phyloP scores from a whole-genome alignment of 53 echinoderm and acorn worm genomes.

The Zoroaster sp. region DNA sequence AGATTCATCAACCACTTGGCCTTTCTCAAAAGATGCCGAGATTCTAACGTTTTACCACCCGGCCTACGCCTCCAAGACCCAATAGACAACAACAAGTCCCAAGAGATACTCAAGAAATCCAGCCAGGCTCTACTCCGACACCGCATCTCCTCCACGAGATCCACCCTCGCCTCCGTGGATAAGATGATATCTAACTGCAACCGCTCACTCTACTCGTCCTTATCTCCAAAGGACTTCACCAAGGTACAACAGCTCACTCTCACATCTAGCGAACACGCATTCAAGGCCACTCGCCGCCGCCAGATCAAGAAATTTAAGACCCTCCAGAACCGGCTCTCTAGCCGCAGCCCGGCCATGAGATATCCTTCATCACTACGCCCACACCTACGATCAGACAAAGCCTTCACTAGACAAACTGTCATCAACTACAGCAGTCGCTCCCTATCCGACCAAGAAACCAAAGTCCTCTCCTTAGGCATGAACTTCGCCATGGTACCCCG shows the following conservation, averaged over 20 bases:
- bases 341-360: not conserved
- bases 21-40: no score
- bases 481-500: not conserved
- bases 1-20: no score
- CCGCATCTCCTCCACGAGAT: not conserved
- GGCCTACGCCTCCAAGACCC: conserved; percentile 12
- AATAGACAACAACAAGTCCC: not conserved
- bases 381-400: not conserved
- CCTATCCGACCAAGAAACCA: not conserved
- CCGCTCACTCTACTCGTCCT: not conserved
- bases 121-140: not conserved
- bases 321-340: not conserved
- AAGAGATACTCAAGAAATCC: not conserved
- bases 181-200: not conserved
- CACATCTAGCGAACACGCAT: not conserved
- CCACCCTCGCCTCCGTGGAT: conserved; percentile 3
- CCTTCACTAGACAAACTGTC: conserved; percentile 2
- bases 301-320: not conserved
- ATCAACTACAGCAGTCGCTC: not conserved
- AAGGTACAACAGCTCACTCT: not conserved
- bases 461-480: not conserved
- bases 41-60: not conserved
- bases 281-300: not conserved
- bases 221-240: no score
- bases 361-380: not conserved